Evolutionary conservation across 1,140 invertebrate genomes (phyloP).

Genomic region (Pseudoatta argentina): DNA sequence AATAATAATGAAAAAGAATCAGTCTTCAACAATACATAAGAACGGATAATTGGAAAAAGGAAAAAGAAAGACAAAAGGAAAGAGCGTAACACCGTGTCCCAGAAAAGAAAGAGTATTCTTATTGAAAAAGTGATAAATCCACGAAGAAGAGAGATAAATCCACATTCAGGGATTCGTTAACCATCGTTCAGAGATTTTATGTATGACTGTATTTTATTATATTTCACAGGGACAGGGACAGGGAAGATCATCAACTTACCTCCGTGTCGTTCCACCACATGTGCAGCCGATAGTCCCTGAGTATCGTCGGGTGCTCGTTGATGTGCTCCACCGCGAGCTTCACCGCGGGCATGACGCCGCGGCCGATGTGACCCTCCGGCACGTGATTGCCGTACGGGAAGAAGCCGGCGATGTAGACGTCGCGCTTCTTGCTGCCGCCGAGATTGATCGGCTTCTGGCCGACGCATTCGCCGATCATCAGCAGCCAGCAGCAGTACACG

Average conservation of each 20-base stretch:
- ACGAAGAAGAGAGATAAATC: background rate
- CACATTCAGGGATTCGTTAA: constrained; percentile 10
- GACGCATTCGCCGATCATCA: constrained; percentile 74
- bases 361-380: constrained; percentile 89
- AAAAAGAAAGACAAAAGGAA: background rate
- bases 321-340: constrained; percentile 96
- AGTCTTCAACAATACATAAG: constrained; percentile 4
- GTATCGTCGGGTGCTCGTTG: constrained; percentile 94
- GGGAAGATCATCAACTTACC: constrained; percentile 87
- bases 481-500: constrained; percentile 75
- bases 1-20: constrained; percentile 26
- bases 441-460: constrained; percentile 88
- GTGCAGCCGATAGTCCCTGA: constrained; percentile 95
- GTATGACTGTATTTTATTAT: background rate
- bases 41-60: background rate
- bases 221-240: background rate
- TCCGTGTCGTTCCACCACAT: constrained; percentile 98
- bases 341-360: constrained; percentile 97
- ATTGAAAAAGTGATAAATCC: constrained; percentile 7
- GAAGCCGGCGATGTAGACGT: constrained; percentile 96
- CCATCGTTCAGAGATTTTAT: background rate
- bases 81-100: background rate
- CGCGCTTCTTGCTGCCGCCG: constrained; percentile 87
- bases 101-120: background rate
- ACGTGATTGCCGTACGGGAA: constrained; percentile 94